phyloP scores from a whole-genome alignment of 2,113 vertebrate genomes.

The Pantherophis guttatus region DNA sequence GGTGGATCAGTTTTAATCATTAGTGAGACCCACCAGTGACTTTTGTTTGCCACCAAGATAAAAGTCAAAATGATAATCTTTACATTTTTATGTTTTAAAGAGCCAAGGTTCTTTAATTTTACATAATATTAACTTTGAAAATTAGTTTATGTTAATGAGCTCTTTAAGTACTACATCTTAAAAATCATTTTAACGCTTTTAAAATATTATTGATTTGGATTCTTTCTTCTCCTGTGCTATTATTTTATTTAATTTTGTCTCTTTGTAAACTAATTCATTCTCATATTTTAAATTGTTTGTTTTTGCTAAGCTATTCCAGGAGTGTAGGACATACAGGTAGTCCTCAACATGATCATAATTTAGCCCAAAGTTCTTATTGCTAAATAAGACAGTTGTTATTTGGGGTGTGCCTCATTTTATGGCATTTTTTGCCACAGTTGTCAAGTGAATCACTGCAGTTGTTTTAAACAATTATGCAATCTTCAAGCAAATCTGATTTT shows the following conservation, averaged over 20 bases:
- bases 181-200: not conserved
- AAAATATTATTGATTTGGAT: not conserved
- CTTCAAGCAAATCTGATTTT: not conserved
- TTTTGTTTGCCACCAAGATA: not conserved
- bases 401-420: no score
- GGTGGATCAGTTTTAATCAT: not conserved
- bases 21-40: not conserved
- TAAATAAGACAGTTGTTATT: no score
- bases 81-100: not conserved
- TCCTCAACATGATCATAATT: not conserved
- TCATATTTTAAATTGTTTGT: not conserved
- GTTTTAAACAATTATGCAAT: not conserved
- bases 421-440: no score
- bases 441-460: no score
- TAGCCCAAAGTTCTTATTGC: not conserved
- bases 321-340: not conserved
- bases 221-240: not conserved
- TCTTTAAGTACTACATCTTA: not conserved
- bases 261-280: not conserved
- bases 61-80: not conserved
- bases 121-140: not conserved
- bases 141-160: not conserved
- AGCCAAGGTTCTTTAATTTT: not conserved
- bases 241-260: not conserved
- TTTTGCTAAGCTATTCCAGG: not conserved